A percentile compares a stretch with the other conserved stretches of the same genome.
Evolutionary conservation across 2,888 invertebrate genomes (phyloP).

Genomic region (Notodonta ziczac): DNA sequence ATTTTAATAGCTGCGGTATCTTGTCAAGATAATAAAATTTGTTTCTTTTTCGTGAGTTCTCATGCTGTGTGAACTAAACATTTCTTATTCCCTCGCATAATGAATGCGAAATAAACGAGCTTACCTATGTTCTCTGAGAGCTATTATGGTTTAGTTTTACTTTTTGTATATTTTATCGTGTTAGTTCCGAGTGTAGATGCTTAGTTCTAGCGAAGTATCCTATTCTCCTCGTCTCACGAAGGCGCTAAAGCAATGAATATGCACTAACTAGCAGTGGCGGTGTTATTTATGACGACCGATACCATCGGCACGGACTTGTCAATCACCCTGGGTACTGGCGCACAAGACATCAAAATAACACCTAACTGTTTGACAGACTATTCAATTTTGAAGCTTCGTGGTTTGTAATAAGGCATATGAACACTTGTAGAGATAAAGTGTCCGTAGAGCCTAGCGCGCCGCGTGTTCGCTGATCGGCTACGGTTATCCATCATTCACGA

Average conservation of each 20-base stretch:
- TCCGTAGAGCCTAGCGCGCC: slow-evolving; percentile 32
- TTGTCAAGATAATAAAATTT: slow-evolving; percentile 38
- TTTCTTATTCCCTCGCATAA: slow-evolving; percentile 19
- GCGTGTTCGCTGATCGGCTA: slow-evolving; percentile 67
- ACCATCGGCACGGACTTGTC: slow-evolving; percentile 81
- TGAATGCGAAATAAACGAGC: slow-evolving; percentile 30
- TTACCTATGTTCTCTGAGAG: slow-evolving; percentile 21
- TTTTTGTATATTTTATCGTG: slow-evolving; percentile 20
- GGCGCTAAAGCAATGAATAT: slow-evolving; percentile 72
- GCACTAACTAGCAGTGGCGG: slow-evolving; percentile 79
- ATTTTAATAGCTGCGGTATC: slow-evolving; percentile 35
- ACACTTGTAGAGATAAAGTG: slow-evolving; percentile 27
- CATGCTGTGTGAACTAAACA: slow-evolving; percentile 24
- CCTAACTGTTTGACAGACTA: slow-evolving; percentile 40
- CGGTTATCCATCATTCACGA: slow-evolving; percentile 79
- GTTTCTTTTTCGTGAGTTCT: slow-evolving; percentile 42
- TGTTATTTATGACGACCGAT: slow-evolving; percentile 79
- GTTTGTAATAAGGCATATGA: slow-evolving; percentile 42
- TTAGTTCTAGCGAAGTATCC: slow-evolving; percentile 27
- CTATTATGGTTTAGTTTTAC: slow-evolving; percentile 25
- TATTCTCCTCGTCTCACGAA: slow-evolving; percentile 39
- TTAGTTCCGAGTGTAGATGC: slow-evolving; percentile 21
- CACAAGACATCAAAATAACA: slow-evolving; percentile 58
- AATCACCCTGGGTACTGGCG: slow-evolving; percentile 61
- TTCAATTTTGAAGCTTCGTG: slow-evolving; percentile 48